A percentile compares a stretch with the other conserved stretches of the same genome.
Conservation (phyloP, 2,797 vertebrate species). For the Pampus argenteus region DNA sequence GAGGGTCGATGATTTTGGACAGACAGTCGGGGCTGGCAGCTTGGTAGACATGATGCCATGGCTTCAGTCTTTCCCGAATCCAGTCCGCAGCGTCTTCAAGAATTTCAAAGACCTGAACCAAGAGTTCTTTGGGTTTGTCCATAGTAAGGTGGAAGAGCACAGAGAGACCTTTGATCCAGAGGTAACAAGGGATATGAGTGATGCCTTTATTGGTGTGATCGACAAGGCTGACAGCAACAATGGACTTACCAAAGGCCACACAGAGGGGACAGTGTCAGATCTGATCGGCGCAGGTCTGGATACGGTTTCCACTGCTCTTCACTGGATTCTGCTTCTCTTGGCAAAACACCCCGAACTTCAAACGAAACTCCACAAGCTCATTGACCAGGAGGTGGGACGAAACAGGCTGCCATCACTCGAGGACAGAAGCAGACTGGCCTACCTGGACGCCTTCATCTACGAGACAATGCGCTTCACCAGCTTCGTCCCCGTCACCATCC, state of each 20-base stretch:
- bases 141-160: conserved; percentile 82
- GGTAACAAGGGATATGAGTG: conserved; percentile 82
- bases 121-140: conserved; percentile 85
- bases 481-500: conserved; percentile 89
- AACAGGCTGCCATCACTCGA: conserved; percentile 77
- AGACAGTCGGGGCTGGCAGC: conserved; percentile 88
- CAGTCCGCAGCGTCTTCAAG: conserved; percentile 82
- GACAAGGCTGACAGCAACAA: conserved; percentile 53
- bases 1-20: conserved; percentile 81
- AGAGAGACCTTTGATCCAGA: conserved; percentile 78
- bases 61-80: conserved; percentile 88
- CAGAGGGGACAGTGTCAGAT: conserved; percentile 83
- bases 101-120: conserved; percentile 84
- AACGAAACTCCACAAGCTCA: conserved; percentile 78
- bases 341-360: conserved; percentile 83
- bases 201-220: conserved; percentile 81
- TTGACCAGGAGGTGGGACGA: conserved; percentile 83
- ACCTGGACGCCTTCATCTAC: conserved; percentile 86
- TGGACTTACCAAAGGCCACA: conserved; percentile 75
- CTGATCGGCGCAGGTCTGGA: conserved; percentile 87
- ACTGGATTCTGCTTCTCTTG: conserved; percentile 86
- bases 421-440: conserved; percentile 77
- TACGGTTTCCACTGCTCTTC: conserved; percentile 83
- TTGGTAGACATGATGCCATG: conserved; percentile 90
- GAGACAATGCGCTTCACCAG: conserved; percentile 87